Evolutionary conservation across 2,888 invertebrate genomes (phyloP).

Genomic region (Allacma fusca): DNA sequence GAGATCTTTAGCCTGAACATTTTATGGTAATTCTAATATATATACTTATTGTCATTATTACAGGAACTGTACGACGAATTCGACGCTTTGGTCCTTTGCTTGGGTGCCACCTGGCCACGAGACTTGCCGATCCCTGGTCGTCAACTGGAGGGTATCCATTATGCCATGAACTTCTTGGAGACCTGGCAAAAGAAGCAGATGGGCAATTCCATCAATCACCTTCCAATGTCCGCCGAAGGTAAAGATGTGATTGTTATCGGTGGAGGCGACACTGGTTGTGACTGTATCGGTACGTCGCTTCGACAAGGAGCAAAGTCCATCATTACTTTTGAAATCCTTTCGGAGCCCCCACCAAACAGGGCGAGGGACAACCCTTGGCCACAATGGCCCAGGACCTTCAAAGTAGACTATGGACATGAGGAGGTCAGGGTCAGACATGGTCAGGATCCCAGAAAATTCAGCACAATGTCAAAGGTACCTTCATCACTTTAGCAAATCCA

Average conservation of each 20-base stretch:
- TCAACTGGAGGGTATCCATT: constrained; percentile 90
- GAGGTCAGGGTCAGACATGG: constrained; percentile 92
- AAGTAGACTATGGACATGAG: constrained; percentile 98
- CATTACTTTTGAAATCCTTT: constrained; percentile 96
- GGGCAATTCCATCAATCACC: constrained; percentile 70
- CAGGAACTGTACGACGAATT: constrained; percentile 67
- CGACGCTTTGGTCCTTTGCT: constrained; percentile 88
- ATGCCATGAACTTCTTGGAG: constrained; percentile 97
- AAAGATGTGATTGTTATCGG: constrained; percentile 94
- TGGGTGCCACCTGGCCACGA: constrained; percentile 96
- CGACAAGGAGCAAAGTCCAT: constrained; percentile 90
- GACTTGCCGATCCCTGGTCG: constrained; percentile 85
- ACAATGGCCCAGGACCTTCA: constrained; percentile 95
- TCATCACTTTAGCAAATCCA: too few relatives aligned
- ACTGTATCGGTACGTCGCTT: constrained; percentile 97
- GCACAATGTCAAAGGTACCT: constrained; percentile 83
- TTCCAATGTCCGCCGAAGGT: constrained; percentile 81
- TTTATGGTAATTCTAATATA: neutral
- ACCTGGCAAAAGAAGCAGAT: constrained; percentile 95
- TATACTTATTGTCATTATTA: neutral
- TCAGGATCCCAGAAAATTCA: constrained; percentile 91
- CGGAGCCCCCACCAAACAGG: constrained; percentile 83
- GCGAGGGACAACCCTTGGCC: constrained; percentile 97
- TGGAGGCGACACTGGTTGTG: constrained; percentile 91
- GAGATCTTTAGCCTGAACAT: too few relatives aligned